These are phyloP conservation scores for Hylaeus volcanicus DNA, from an alignment of 1,140 invertebrate species.

Conservation along the genomic window DNA sequence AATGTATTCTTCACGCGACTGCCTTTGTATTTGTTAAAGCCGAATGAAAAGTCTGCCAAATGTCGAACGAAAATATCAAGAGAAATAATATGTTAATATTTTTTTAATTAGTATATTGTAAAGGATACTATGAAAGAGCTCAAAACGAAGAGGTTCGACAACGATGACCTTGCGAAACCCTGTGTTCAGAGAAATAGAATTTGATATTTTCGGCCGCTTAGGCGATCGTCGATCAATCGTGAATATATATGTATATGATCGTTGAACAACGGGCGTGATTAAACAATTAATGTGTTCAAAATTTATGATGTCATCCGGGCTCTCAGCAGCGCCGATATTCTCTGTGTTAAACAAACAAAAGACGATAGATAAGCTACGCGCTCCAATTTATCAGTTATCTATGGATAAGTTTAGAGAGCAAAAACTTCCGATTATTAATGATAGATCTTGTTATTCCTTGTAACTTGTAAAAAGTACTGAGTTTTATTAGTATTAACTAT, in stretches of 20 bases:
- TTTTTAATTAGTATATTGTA: constrained; percentile 45
- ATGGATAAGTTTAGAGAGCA: constrained; percentile 68
- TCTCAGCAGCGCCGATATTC: constrained; percentile 67
- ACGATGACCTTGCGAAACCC: neutral
- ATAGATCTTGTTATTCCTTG: constrained; percentile 80
- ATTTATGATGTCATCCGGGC: constrained; percentile 45
- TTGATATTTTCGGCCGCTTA: constrained; percentile 11
- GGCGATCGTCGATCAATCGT: constrained; percentile 15
- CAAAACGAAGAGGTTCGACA: neutral
- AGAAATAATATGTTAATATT: constrained; percentile 33
- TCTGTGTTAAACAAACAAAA: constrained; percentile 69
- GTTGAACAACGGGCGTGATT: constrained; percentile 32
- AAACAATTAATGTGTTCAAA: constrained; percentile 55
- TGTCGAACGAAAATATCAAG: constrained; percentile 49
- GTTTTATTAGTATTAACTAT: constrained; percentile 79
- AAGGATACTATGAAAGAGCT: constrained; percentile 5
- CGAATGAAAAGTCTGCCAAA: constrained; percentile 44
- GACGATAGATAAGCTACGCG: constrained; percentile 61
- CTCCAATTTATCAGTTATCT: constrained; percentile 68
- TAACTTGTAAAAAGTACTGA: constrained; percentile 81
- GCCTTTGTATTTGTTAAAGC: constrained; percentile 50
- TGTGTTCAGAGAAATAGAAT: neutral
- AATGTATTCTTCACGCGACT: constrained; percentile 50
- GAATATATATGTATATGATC: constrained; percentile 6
- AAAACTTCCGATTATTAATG: constrained; percentile 70